Conservation (phyloP, 2,888 invertebrate species). For the Poecilobothrus nobilitatus region DNA sequence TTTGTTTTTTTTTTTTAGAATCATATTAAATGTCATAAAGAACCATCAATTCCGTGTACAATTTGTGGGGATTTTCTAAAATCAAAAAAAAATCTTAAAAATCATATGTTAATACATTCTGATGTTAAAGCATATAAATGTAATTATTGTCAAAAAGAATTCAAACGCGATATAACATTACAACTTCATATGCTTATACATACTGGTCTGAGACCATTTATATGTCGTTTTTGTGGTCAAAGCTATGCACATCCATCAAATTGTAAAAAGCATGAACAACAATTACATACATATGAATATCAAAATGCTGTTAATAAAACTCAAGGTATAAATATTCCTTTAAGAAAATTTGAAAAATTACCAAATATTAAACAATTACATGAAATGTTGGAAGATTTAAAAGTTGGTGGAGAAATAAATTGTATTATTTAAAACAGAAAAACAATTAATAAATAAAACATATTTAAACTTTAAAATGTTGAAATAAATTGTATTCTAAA, state of each 20-base stretch:
- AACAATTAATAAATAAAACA: no score
- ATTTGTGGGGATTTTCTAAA: neutral
- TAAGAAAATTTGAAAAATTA: neutral
- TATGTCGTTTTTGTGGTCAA: neutral
- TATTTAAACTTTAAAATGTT: no score
- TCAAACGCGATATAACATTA: neutral
- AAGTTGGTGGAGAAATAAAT: neutral
- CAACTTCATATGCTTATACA: neutral
- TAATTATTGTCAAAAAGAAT: neutral
- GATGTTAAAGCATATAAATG: neutral
- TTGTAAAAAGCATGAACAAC: neutral
- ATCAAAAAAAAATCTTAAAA: neutral
- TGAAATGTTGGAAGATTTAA: neutral
- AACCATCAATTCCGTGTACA: neutral
- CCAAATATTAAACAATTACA: neutral
- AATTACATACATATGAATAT: neutral
- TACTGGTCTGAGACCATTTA: neutral
- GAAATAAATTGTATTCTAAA: no score
- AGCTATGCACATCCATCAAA: neutral
- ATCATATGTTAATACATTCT: neutral
- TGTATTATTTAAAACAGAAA: no score
- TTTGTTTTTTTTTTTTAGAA: neutral
- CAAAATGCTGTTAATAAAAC: neutral
- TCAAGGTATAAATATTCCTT: no score
- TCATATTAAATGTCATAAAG: neutral